Percentiles rank a stretch among this genome's conserved stretches.
phyloP scores from a whole-genome alignment of 2,888 invertebrate species.

The Lacanobia oleracea region DNA sequence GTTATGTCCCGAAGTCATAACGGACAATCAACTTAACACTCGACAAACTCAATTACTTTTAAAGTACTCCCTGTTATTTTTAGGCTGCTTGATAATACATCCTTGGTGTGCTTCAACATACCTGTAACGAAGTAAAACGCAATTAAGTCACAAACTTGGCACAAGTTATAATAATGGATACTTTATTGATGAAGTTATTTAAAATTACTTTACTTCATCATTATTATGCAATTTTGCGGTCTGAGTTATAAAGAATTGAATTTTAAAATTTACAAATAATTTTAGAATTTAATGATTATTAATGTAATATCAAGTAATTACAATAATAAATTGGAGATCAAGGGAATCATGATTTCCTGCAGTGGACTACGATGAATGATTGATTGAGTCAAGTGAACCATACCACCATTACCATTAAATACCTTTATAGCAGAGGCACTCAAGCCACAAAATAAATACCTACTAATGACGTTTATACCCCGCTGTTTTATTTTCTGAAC shows the following conservation, averaged over 20 bases:
- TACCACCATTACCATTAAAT: background rate
- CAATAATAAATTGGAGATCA: background rate
- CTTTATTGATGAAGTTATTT: background rate
- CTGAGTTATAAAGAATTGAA: background rate
- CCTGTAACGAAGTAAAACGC: constrained; percentile 47
- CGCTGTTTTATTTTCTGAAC: too few species aligned
- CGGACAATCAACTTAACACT: background rate
- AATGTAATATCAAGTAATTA: background rate
- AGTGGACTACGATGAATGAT: background rate
- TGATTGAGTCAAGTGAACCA: background rate
- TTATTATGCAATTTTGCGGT: constrained; percentile 15
- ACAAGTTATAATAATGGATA: background rate
- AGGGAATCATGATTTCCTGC: background rate
- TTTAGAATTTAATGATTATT: too few species aligned
- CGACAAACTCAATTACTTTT: background rate
- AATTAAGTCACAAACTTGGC: background rate
- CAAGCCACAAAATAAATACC: background rate
- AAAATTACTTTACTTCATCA: constrained; percentile 1
- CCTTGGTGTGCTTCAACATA: constrained; percentile 8
- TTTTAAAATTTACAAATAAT: background rate
- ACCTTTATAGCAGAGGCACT: too few species aligned
- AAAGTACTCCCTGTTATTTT: background rate
- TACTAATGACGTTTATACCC: background rate
- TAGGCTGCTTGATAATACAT: background rate
- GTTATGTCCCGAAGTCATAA: background rate